Percentiles rank a stretch among this genome's conserved stretches.
phyloP scores from a whole-genome alignment of 1,140 invertebrate species.

The Bombus affinis region DNA sequence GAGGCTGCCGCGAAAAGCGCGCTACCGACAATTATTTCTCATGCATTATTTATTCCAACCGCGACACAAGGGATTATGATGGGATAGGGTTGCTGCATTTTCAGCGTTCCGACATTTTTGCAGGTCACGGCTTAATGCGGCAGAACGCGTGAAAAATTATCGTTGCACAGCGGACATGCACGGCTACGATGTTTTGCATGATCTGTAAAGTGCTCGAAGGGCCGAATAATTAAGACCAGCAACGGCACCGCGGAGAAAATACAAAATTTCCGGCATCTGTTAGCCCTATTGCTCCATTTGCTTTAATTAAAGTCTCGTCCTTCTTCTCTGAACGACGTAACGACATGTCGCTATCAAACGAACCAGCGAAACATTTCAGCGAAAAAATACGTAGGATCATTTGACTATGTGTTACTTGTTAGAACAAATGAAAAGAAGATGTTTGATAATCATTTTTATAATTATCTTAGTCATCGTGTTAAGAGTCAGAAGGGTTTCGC shows the following conservation, averaged over 20 bases:
- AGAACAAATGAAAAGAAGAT: too few relatives aligned
- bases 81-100: neutral
- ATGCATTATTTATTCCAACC: constrained; percentile 45
- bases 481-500: too few relatives aligned
- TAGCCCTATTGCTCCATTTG: neutral
- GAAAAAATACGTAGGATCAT: neutral
- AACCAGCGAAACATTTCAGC: neutral
- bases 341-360: neutral
- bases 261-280: constrained; percentile 16
- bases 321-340: neutral
- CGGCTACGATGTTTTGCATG: constrained; percentile 32
- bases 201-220: constrained; percentile 35
- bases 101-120: constrained; percentile 40
- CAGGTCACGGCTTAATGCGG: constrained; percentile 39
- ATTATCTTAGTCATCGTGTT: too few relatives aligned
- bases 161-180: neutral
- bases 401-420: neutral
- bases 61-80: neutral
- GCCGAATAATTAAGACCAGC: constrained; percentile 48
- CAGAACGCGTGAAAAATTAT: constrained; percentile 48
- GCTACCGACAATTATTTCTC: constrained; percentile 47
- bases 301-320: constrained; percentile 11
- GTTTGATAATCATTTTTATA: too few relatives aligned
- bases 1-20: neutral
- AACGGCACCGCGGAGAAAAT: neutral